Base-by-base conservation (phyloP, 2,797 vertebrate genomes). In the Sebastes kiyomatsui region DNA sequence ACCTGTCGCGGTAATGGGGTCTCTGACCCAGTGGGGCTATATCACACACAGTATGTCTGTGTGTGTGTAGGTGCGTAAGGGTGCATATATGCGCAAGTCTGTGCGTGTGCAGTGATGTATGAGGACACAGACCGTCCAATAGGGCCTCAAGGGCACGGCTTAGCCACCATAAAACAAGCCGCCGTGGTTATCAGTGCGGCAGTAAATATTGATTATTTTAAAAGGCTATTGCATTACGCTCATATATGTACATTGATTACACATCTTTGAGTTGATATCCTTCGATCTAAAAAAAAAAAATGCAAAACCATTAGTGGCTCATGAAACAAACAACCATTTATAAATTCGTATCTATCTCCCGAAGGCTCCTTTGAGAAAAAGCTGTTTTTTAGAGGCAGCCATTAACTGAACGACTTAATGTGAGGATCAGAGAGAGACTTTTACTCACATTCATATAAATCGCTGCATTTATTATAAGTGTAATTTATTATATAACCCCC, bases 221-320 rank as follows among this genome's bases (percentile, higher is more conserved):
- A 94, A 93, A 87, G 76, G 82, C 79, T 62, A 86, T 85, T 74
- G 3, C 80, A 77, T 89, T 87, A 81, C 72, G 12, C 82, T 91
- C 88, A 92, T 94, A 91, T 88, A 94, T 93, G 90, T 89, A 82
- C 77, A 94, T 92, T 73, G 91, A 94, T 94, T 89, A 67, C 80
- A 80, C 88, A 87, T 91, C 86, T 38, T 64, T 32, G 22, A 75
- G 67, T 87, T 87, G 74, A 91, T 83, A 67, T 76, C 27, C 22
- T 90, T 93, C 69, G 66, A 93, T 80, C 46, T 86, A 69, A 89
- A 88, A 30, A 67, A 18, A 18, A 90, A 20, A 90, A 92, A 90
- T 84, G 68, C 1, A 2, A 81, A 83, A 71, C 56, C 71, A 78
- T 86, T 87, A 82, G 52, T 27, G 4, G 67, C 71, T 68, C 32